Percentiles rank a stretch among this genome's conserved stretches.
phyloP scores from a whole-genome alignment of 2,888 invertebrate genomes.

The Parasteatoda lunata region DNA sequence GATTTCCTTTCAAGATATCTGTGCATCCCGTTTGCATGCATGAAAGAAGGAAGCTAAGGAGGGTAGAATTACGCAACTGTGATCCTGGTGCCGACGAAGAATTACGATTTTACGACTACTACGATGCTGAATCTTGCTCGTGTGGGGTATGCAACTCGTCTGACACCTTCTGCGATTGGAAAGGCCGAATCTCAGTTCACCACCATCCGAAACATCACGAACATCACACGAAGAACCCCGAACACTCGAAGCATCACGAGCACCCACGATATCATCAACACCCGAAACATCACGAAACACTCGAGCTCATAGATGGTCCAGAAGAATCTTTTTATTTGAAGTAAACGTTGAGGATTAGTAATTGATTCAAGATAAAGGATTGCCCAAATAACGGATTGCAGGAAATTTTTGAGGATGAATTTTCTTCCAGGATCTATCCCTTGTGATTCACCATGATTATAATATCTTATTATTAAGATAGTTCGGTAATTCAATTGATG shows the following conservation, averaged over 20 bases:
- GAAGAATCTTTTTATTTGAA: no score
- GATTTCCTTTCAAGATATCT: slow-evolving; percentile 89
- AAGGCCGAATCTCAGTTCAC: slow-evolving; percentile 17
- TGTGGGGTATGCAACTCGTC: slow-evolving; percentile 83
- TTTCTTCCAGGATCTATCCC: neutral
- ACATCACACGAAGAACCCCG: neutral
- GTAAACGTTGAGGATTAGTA: no score
- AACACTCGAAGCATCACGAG: neutral
- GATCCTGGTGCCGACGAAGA: slow-evolving; percentile 82
- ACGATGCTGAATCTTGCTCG: slow-evolving; percentile 85
- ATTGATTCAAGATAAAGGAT: no score
- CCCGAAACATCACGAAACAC: no score
- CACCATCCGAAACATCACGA: neutral
- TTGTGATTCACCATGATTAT: no score
- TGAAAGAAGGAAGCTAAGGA: slow-evolving; percentile 80
- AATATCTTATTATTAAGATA: no score
- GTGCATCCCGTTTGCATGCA: slow-evolving; percentile 91
- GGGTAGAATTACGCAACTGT: slow-evolving; percentile 82
- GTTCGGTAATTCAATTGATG: no score
- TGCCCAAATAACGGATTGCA: no score
- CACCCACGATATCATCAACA: neutral
- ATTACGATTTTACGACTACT: slow-evolving; percentile 80
- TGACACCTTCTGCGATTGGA: slow-evolving; percentile 81
- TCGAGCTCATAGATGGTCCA: no score
- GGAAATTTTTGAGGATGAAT: neutral